Base-by-base conservation (phyloP, 2,888 invertebrate genomes). In the Aporophyla lueneburgensis region DNA sequence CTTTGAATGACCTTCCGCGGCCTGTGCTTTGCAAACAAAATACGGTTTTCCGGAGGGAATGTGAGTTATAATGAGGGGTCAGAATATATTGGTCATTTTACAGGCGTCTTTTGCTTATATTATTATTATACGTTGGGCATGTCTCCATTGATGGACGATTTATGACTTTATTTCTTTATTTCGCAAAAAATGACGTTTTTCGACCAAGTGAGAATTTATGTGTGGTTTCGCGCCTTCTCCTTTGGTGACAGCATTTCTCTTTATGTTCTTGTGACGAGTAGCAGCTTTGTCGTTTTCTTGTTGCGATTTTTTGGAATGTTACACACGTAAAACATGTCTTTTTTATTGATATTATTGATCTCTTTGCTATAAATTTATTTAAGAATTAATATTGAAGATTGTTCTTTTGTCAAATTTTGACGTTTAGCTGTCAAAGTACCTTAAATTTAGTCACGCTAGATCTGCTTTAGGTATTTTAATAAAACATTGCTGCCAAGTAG, bases 81-180 rank as follows among this genome's bases (percentile, higher is more conserved):
- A 81, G 24, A 21, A 53, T 87, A 78, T 71, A 85, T 71, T 82
- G 88, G 90, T 72, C 58, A 73, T 84, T 86, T 76, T 71, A 66
- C 72, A 78, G 72, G 79, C 74, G 78, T 77, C 65, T 77, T 70
- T 73, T 67, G 75, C 84, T 83, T 79, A 76, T 79, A 76, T 83
- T 86, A 84, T 83, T 87, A 80, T 68, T 80, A 69, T 46, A 59
- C 59, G 49, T 72, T 67, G 71, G 49, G 61, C 62, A 76, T 68
- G 78, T 87, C 71, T 87, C 86, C 86, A 87, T 78, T 87, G 81
- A 78, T 77, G 58, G 65, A 83, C 85, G 87, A 80, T 85, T 78
- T 80, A 75, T 85, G 81, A 73, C 59, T 74, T 73, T 24, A 67
- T 72, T 74, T 66, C 56, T 53, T 53, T 66, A 65, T 68, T 77